Evolutionary conservation across 2,113 vertebrate genomes (phyloP).

Genomic region (Eonycteris spelaea): DNA sequence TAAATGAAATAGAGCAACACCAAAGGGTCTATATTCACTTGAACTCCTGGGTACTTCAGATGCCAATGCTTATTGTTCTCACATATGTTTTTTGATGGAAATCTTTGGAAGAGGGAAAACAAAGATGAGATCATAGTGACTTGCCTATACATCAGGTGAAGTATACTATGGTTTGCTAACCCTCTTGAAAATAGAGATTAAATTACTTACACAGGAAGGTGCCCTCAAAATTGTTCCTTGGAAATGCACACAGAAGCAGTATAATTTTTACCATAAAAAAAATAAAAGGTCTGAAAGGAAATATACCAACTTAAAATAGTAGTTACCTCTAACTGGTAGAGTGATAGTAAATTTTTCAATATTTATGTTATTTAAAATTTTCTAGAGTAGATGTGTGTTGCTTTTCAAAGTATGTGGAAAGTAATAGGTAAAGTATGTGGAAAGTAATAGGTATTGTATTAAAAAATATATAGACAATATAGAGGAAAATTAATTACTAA

Average conservation of each 20-base stretch:
- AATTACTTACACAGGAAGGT: neutral
- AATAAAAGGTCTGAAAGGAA: neutral
- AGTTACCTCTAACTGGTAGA: neutral
- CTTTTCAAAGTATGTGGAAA: neutral
- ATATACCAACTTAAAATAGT: neutral
- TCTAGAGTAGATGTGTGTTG: neutral
- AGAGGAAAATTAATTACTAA: neutral
- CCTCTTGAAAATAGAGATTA: neutral
- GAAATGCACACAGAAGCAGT: neutral
- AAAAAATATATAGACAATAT: neutral
- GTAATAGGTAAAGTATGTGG: no score
- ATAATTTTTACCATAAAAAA: neutral
- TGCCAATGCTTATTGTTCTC: neutral
- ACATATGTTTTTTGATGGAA: neutral
- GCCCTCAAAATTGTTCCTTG: neutral
- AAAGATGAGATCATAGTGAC: neutral
- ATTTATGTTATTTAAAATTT: neutral
- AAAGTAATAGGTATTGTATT: neutral
- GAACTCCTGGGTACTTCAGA: neutral
- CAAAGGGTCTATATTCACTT: neutral
- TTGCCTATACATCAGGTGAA: neutral
- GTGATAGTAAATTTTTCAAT: neutral
- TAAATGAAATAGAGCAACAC: neutral
- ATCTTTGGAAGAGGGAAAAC: neutral
- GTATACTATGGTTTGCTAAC: neutral